Percentiles rank a stretch among this genome's conserved stretches.
These are phyloP conservation scores for Larimichthys crocea DNA, from an alignment of 2,113 vertebrate genomes.

Conservation along the genomic window DNA sequence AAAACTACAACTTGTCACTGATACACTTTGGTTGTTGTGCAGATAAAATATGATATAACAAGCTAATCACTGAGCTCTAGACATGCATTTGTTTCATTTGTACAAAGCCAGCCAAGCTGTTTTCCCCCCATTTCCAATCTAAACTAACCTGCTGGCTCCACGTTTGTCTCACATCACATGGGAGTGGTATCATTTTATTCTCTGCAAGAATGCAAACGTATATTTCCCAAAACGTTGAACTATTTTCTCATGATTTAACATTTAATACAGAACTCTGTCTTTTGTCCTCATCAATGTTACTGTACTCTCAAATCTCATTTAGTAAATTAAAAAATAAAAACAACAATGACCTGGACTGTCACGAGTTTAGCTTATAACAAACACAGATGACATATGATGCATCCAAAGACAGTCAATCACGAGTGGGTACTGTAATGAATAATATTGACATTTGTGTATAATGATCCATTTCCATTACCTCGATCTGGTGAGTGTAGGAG, in stretches of 20 bases:
- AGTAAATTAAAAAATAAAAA: slow-evolving; percentile 8
- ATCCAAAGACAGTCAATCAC: background rate
- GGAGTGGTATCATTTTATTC: background rate
- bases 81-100: background rate
- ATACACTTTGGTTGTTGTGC: background rate
- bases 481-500: slow-evolving; percentile 97
- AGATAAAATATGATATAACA: background rate
- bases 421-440: background rate
- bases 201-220: background rate
- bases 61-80: background rate
- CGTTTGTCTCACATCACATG: background rate
- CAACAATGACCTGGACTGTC: background rate
- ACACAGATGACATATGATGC: slow-evolving; percentile 11
- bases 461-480: slow-evolving; percentile 83
- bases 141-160: background rate
- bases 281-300: background rate
- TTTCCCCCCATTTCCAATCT: background rate
- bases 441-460: background rate
- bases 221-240: background rate
- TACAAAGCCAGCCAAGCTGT: no score
- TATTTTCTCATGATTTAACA: background rate
- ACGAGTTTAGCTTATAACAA: background rate
- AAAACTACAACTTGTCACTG: background rate
- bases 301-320: background rate
- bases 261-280: background rate